Evolutionary conservation across 2,888 invertebrate species (phyloP).

Genomic region (Polia nebulosa): DNA sequence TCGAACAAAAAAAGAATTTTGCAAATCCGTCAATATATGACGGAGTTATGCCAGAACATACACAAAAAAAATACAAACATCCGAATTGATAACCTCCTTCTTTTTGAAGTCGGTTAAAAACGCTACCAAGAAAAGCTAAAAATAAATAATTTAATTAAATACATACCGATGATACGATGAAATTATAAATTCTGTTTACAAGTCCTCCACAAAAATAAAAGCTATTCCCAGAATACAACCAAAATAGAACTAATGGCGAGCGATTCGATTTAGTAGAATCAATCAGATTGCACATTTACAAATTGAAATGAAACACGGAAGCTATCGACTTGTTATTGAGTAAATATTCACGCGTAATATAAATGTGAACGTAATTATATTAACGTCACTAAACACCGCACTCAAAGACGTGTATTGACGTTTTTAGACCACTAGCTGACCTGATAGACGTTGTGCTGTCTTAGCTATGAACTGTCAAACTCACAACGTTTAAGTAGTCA

Average conservation of each 20-base stretch:
- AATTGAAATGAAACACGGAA: slow-evolving; percentile 13
- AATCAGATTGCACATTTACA: slow-evolving; percentile 3
- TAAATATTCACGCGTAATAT: slow-evolving; percentile 4
- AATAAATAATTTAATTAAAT: neutral
- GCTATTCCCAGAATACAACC: neutral
- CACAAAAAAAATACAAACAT: no score
- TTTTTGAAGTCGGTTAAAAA: no score
- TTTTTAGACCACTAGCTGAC: no score
- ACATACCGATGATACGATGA: neutral
- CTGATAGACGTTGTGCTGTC: no score
- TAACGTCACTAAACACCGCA: neutral
- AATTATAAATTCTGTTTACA: neutral
- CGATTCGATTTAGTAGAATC: slow-evolving; percentile 5
- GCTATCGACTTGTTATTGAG: slow-evolving; percentile 1
- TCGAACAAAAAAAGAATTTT: no score
- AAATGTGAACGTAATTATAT: no score
- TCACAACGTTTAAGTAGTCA: no score
- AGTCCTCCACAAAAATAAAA: neutral
- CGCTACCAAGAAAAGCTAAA: neutral
- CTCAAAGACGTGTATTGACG: slow-evolving; percentile 3
- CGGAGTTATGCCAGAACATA: no score
- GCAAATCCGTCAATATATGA: no score
- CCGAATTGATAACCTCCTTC: no score
- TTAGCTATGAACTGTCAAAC: no score
- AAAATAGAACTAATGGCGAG: slow-evolving; percentile 17